Conservation (phyloP, 2,888 invertebrate species). For the Sesamia inferens region DNA sequence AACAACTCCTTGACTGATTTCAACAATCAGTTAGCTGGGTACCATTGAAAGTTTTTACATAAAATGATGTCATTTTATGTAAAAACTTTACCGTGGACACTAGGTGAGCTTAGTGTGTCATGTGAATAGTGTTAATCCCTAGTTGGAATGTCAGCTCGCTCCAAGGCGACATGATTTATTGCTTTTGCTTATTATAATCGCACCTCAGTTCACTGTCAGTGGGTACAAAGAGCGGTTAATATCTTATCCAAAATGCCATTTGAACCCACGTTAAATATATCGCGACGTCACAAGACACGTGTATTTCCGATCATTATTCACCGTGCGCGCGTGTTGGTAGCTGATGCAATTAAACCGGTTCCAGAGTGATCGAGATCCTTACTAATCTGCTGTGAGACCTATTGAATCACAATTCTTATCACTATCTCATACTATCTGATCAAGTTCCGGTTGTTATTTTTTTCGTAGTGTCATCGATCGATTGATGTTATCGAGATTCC, state of each 20-base stretch:
- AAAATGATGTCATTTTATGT: not conserved
- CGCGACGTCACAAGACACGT: constrained; percentile 5
- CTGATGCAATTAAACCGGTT: constrained; percentile 45
- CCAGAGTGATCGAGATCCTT: constrained; percentile 8
- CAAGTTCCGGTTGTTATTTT: not conserved
- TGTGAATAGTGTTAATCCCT: too few species aligned
- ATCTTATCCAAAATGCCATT: constrained; percentile 10
- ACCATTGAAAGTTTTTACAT: too few species aligned
- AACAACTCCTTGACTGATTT: not conserved
- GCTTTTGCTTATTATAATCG: too few species aligned
- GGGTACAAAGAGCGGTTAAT: not conserved
- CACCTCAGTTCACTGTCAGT: not conserved
- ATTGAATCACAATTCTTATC: constrained; percentile 40
- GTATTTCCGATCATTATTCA: constrained; percentile 6
- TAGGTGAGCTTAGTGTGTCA: too few species aligned
- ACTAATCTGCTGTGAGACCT: constrained; percentile 27
- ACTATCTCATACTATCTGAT: not conserved
- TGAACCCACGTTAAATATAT: constrained; percentile 2
- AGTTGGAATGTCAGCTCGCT: too few species aligned
- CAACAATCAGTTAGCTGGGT: not conserved
- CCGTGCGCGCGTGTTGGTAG: not conserved
- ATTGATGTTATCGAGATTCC: not conserved
- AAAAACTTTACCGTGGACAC: too few species aligned
- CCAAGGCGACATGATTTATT: too few species aligned
- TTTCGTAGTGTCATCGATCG: not conserved